phyloP scores from a whole-genome alignment of 2,888 invertebrate genomes.

The Carpatolechia fugitivella region DNA sequence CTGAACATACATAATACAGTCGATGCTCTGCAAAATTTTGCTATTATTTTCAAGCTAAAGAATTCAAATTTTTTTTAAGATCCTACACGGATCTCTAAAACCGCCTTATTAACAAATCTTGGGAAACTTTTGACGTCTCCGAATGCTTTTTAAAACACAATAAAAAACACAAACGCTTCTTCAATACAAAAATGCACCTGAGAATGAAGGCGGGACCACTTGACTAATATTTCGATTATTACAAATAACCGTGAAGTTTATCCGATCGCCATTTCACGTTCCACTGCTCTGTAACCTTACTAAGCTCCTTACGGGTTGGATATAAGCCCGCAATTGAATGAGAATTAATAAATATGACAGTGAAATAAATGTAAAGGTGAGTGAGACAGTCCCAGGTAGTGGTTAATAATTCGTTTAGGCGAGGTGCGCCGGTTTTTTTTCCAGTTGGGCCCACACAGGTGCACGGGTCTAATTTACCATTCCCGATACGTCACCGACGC shows the following conservation, averaged over 20 bases:
- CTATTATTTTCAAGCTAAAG: no score
- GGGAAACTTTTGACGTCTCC: conserved; percentile 64
- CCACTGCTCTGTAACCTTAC: conserved; percentile 32
- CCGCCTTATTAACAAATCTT: conserved; percentile 67
- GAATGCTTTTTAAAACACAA: conserved; percentile 64
- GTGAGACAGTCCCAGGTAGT: conserved; percentile 69
- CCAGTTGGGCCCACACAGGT: conserved; percentile 72
- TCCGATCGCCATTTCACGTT: conserved; percentile 19
- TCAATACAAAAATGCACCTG: conserved; percentile 78
- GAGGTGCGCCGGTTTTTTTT: conserved; percentile 73
- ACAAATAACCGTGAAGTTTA: conserved; percentile 53
- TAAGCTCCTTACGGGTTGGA: not conserved
- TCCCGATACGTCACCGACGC: conserved; percentile 59
- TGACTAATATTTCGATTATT: conserved; percentile 74
- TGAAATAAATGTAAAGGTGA: conserved; percentile 27
- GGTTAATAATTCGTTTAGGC: conserved; percentile 77
- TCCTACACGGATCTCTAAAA: conserved; percentile 47
- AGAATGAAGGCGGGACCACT: conserved; percentile 77
- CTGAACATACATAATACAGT: no score
- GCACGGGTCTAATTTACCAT: conserved; percentile 72
- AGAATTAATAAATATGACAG: conserved; percentile 12
- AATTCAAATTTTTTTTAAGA: no score
- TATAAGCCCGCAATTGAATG: conserved; percentile 35
- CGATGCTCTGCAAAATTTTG: no score
- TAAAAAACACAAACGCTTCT: conserved; percentile 69